Conservation (phyloP, 2,888 invertebrate genomes). For the Macaria liturata region DNA sequence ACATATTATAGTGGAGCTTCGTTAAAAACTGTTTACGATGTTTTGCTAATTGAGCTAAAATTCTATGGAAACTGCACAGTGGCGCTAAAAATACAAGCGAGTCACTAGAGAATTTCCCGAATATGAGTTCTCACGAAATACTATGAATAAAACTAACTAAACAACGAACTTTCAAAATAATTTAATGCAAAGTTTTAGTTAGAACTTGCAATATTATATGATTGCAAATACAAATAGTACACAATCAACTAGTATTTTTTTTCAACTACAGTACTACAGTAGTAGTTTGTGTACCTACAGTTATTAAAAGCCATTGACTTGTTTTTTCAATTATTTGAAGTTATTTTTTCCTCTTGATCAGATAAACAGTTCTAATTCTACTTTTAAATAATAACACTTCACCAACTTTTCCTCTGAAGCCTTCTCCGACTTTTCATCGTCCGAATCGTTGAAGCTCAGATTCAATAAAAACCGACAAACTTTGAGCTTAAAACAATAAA, state of each 20-base stretch:
- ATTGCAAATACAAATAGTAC: too few species aligned
- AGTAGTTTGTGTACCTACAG: too few species aligned
- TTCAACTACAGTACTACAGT: too few species aligned
- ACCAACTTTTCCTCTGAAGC: not conserved
- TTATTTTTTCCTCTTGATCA: too few species aligned
- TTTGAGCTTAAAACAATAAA: constrained; percentile 30
- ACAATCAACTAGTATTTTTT: too few species aligned
- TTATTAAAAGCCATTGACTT: too few species aligned
- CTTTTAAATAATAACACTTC: not conserved
- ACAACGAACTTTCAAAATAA: too few species aligned
- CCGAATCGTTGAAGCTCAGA: not conserved
- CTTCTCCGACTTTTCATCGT: constrained; percentile 7
- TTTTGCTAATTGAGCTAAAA: constrained; percentile 35
- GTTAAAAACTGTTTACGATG: constrained; percentile 33
- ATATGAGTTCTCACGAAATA: constrained; percentile 26
- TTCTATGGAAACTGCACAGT: constrained; percentile 30
- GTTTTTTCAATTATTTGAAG: too few species aligned
- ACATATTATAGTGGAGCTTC: constrained; percentile 17
- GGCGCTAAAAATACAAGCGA: constrained; percentile 27
- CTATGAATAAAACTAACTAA: not conserved
- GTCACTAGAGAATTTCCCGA: constrained; percentile 22
- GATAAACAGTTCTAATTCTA: too few species aligned
- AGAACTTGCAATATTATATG: too few species aligned
- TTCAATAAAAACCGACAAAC: constrained; percentile 19
- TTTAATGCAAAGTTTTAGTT: too few species aligned